A percentile compares a stretch with the other conserved stretches of the same genome.
Conservation (phyloP, 2,113 vertebrate species). For the Brachionichthys hirsutus region DNA sequence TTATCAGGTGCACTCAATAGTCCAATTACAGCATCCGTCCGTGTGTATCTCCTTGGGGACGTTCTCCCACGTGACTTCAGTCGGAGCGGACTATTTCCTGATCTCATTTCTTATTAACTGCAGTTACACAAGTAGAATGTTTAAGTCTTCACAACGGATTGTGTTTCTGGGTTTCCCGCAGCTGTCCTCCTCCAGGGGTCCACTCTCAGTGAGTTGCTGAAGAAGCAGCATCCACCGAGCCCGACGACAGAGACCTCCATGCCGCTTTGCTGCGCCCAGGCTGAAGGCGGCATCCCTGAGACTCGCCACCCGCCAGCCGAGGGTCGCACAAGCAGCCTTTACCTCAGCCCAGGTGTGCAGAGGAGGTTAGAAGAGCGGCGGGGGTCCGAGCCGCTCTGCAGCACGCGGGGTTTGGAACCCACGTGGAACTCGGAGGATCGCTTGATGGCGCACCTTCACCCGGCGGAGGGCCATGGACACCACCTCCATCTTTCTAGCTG, state of each 20-base stretch:
- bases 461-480: conserved; percentile 69
- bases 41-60: too few species aligned
- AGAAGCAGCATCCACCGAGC: conserved; percentile 27
- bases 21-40: too few species aligned
- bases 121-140: too few species aligned
- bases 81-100: too few species aligned
- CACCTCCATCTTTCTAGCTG: conserved; percentile 91
- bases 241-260: background rate
- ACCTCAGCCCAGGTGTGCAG: conserved; percentile 21
- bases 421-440: conserved; percentile 1
- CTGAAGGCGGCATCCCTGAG: too few species aligned
- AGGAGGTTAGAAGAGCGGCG: conserved; percentile 38
- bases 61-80: too few species aligned
- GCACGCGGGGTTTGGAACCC: conserved; percentile 3
- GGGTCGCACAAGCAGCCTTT: conserved; percentile 46
- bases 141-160: too few species aligned
- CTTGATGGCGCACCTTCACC: conserved; percentile 45
- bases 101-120: too few species aligned
- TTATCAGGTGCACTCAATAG: too few species aligned
- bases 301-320: too few species aligned
- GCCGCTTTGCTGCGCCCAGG: background rate
- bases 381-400: conserved; percentile 49
- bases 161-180: conserved; percentile 44
- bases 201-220: conserved; percentile 65
- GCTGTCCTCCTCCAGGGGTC: conserved; percentile 84